Evolutionary conservation across 2,113 vertebrate species (phyloP).

Genomic region (Cryptoleucopteryx plumbea): DNA sequence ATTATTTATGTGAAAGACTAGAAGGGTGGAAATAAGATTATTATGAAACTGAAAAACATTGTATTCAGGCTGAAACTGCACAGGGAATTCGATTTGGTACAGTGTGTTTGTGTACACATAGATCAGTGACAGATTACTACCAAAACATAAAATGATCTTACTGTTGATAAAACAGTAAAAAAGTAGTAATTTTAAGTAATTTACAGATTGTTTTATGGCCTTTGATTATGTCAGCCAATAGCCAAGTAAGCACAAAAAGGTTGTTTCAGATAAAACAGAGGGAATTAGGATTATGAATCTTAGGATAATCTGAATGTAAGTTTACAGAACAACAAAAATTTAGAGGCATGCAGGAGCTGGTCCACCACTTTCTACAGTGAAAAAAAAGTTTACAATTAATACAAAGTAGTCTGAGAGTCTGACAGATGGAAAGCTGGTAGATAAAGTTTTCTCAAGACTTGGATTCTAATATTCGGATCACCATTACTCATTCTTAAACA

Average conservation of each 20-base stretch:
- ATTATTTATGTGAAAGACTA: background rate
- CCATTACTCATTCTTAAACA: background rate
- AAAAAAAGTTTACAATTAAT: background rate
- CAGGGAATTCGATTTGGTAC: background rate
- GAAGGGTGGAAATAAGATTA: background rate
- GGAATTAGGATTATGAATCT: background rate
- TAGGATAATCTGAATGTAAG: background rate
- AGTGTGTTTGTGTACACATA: background rate
- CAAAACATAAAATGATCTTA: background rate
- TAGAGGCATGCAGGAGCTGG: background rate
- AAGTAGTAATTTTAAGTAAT: background rate
- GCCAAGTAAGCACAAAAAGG: background rate
- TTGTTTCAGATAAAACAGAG: background rate
- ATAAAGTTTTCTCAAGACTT: background rate
- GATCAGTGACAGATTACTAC: background rate
- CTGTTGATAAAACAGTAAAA: background rate
- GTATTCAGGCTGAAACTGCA: background rate
- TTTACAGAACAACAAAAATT: background rate
- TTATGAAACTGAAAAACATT: background rate
- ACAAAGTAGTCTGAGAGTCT: background rate
- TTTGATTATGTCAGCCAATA: background rate
- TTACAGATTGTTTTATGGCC: background rate
- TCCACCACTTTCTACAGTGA: background rate
- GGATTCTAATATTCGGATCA: background rate
- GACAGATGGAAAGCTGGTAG: background rate